Conservation (phyloP, 2,888 invertebrate genomes). For the Scaptomyza flava region DNA sequence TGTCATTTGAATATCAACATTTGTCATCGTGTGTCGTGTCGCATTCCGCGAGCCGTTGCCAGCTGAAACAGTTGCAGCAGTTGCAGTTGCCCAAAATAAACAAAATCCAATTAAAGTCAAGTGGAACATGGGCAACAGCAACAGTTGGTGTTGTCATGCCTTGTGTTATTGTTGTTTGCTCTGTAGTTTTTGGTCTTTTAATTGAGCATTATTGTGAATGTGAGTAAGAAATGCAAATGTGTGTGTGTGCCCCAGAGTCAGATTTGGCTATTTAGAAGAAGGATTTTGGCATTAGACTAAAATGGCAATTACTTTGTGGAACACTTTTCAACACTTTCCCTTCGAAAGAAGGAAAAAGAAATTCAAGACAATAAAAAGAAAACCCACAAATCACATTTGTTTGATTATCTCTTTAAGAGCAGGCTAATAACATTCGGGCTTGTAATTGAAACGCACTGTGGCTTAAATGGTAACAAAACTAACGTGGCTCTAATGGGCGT, state of each 20-base stretch:
- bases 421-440: conserved; percentile 65
- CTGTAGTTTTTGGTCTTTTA: conserved; percentile 54
- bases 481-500: conserved; percentile 64
- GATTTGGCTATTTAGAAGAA: conserved; percentile 56
- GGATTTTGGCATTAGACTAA: conserved; percentile 45
- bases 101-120: conserved; percentile 78
- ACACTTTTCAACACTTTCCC: conserved; percentile 69
- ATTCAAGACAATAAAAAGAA: conserved; percentile 3
- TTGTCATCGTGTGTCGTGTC: conserved; percentile 79
- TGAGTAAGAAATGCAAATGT: conserved; percentile 57
- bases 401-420: conserved; percentile 48
- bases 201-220: conserved; percentile 50
- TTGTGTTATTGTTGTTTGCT: conserved; percentile 21
- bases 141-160: conserved; percentile 28
- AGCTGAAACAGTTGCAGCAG: conserved; percentile 21
- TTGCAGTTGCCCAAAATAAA: conserved; percentile 69
- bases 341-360: conserved; percentile 31
- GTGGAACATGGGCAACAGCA: conserved; percentile 54
- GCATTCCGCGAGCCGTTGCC: conserved; percentile 68
- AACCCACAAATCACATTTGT: conserved; percentile 25
- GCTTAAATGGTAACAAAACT: conserved; percentile 49
- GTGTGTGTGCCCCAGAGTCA: conserved; percentile 61
- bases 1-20: conserved; percentile 80
- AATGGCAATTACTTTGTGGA: conserved; percentile 68
- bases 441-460: conserved; percentile 75